Conservation (phyloP, 2,113 vertebrate species). For the Apodemus sylvaticus region DNA sequence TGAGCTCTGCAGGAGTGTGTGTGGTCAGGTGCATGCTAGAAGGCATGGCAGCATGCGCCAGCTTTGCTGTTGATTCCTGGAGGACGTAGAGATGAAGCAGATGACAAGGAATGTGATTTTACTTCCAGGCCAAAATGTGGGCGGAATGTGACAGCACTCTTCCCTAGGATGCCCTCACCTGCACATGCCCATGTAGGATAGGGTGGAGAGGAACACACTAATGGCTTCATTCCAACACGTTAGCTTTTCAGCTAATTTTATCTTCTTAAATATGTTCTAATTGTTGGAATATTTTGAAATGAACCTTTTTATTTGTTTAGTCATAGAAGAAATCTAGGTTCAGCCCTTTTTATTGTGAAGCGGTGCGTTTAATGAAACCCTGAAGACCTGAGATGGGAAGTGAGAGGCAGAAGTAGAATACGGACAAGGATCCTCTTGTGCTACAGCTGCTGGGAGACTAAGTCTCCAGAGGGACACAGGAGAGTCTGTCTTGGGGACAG, state of each 20-base stretch:
- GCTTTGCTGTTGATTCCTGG: background rate
- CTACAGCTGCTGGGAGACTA: background rate
- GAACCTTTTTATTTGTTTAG: slow-evolving; percentile 33
- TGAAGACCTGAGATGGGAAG: background rate
- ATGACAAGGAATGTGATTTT: background rate
- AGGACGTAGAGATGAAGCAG: background rate
- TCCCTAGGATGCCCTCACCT: background rate
- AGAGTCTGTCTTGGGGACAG: background rate
- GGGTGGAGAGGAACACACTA: background rate
- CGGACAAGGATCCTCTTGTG: background rate
- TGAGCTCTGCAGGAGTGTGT: background rate
- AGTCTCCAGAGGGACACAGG: background rate
- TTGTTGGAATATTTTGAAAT: background rate
- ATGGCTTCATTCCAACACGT: background rate
- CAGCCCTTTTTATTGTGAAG: background rate
- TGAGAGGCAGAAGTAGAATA: background rate
- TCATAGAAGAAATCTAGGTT: background rate
- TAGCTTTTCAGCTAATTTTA: background rate
- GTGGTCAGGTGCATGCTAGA: background rate
- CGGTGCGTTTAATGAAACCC: background rate
- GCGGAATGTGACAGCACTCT: background rate
- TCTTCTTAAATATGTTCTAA: slow-evolving; percentile 12
- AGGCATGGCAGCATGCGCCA: background rate
- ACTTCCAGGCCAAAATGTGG: background rate
- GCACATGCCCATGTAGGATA: background rate